Conservation (phyloP, 2,113 vertebrate species). For the Calcarius ornatus region DNA sequence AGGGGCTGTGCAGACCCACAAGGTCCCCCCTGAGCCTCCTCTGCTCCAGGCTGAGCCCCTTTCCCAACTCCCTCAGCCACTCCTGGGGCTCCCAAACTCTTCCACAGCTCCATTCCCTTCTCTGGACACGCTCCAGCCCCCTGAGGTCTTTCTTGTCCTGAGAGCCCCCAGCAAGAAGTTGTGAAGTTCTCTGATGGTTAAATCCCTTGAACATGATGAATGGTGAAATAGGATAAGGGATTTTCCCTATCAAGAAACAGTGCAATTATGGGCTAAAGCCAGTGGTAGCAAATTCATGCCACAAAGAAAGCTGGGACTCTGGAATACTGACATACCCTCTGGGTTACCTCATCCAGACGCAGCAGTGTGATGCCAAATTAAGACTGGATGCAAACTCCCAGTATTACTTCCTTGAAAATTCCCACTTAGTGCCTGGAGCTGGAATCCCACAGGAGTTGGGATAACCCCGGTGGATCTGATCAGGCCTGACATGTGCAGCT, state of each 20-base stretch:
- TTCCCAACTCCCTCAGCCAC: neutral
- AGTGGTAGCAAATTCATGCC: neutral
- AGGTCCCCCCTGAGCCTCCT: neutral
- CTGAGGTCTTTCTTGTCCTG: neutral
- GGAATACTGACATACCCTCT: neutral
- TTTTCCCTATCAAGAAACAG: neutral
- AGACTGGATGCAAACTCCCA: neutral
- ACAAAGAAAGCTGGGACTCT: neutral
- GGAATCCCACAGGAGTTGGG: neutral
- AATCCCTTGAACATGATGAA: neutral
- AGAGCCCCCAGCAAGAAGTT: neutral
- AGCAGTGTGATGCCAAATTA: neutral
- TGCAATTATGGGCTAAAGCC: neutral
- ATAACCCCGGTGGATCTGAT: neutral
- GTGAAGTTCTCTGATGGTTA: neutral
- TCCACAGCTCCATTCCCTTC: neutral
- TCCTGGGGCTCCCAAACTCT: neutral
- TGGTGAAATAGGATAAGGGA: neutral
- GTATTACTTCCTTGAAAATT: neutral
- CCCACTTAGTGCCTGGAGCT: neutral
- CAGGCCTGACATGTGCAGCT: neutral
- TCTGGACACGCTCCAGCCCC: fast-evolving
- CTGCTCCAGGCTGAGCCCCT: neutral
- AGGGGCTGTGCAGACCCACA: neutral
- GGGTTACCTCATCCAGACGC: neutral